Evolutionary conservation across 1,140 invertebrate species (phyloP).

Genomic region (Drosophila tani): DNA sequence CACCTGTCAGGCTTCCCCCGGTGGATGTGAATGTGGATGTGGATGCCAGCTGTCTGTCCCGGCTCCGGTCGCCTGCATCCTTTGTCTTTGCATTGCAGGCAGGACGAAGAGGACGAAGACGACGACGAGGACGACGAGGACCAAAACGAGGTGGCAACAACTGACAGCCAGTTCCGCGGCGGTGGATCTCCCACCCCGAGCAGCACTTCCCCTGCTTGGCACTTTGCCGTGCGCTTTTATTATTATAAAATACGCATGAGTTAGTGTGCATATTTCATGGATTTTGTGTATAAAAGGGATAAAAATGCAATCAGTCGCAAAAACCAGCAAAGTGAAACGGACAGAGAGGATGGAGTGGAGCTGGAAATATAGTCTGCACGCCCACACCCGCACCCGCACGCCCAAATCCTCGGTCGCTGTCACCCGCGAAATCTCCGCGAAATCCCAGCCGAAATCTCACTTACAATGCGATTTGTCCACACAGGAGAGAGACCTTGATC

Average conservation of each 20-base stretch:
- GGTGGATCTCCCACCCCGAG: neutral
- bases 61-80: constrained; percentile 54
- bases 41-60: constrained; percentile 34
- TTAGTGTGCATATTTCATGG: constrained; percentile 83
- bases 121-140: neutral
- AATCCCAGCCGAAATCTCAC: constrained; percentile 40
- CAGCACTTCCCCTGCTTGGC: constrained; percentile 18
- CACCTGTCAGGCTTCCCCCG: constrained; percentile 38
- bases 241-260: constrained; percentile 84
- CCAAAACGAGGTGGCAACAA: constrained; percentile 3
- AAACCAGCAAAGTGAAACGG: constrained; percentile 82
- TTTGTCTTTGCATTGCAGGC: constrained; percentile 62
- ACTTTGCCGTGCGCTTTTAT: constrained; percentile 70
- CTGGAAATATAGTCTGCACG: constrained; percentile 1
- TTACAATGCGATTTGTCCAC: constrained; percentile 49
- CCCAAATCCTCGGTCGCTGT: constrained; percentile 6
- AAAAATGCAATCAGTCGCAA: constrained; percentile 83
- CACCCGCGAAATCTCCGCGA: constrained; percentile 45
- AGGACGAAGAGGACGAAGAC: no score
- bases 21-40: constrained; percentile 12
- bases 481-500: constrained; percentile 16
- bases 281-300: constrained; percentile 81
- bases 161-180: constrained; percentile 33
- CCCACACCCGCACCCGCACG: neutral
- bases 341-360: constrained; percentile 43